These are phyloP conservation scores for Emydoidea blandingii DNA, from an alignment of 2,797 vertebrate genomes.

Conservation along the genomic window DNA sequence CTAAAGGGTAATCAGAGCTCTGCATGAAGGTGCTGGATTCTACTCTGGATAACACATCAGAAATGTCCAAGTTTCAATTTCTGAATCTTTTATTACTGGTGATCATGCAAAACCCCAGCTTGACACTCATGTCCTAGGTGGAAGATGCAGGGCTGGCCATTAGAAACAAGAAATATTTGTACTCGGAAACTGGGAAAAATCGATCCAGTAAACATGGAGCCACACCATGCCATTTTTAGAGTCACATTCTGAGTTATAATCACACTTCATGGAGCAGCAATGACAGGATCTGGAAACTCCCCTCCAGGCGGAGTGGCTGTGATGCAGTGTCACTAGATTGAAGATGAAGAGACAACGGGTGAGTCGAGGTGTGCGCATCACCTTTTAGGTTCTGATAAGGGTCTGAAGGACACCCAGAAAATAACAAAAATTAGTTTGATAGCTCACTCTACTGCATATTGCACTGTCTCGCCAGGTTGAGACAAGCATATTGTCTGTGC, in stretches of 20 bases:
- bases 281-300: no score
- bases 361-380: no score
- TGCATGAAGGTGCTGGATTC: not conserved
- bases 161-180: not conserved
- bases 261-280: not conserved
- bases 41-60: not conserved
- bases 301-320: not conserved
- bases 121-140: not conserved
- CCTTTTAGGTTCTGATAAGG: no score
- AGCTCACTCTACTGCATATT: not conserved
- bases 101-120: not conserved
- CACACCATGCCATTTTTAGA: not conserved
- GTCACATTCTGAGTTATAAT: no score
- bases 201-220: not conserved
- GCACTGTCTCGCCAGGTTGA: no score
- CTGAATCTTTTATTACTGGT: not conserved
- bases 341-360: not conserved
- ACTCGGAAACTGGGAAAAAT: not conserved
- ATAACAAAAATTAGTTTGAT: not conserved
- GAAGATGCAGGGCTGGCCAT: not conserved
- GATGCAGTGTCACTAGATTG: not conserved
- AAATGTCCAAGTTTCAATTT: not conserved
- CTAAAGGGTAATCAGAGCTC: not conserved
- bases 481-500: not conserved
- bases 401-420: not conserved